A percentile compares a stretch with the other conserved stretches of the same genome.
Evolutionary conservation across 2,113 vertebrate genomes (phyloP).

Genomic region (Chaetodon trifascialis): DNA sequence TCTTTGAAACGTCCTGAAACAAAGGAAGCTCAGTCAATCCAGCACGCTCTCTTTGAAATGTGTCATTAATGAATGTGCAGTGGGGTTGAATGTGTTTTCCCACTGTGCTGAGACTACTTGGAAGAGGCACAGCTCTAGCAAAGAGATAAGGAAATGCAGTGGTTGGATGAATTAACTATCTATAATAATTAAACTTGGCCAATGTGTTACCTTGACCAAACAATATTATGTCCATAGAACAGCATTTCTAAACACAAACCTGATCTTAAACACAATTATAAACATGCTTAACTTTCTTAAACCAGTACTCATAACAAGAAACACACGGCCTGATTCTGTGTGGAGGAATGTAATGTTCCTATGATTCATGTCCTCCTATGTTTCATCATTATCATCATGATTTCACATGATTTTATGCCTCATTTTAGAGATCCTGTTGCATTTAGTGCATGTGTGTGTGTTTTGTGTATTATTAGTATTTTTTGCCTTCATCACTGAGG

Average conservation of each 20-base stretch:
- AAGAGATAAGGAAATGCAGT: background rate
- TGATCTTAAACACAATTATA: too few species aligned
- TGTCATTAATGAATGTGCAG: background rate
- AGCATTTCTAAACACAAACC: too few species aligned
- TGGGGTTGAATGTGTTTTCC: too few species aligned
- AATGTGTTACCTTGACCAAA: conserved; percentile 1
- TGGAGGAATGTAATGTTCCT: background rate
- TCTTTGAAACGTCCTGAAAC: conserved; percentile 92
- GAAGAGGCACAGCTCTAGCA: too few species aligned
- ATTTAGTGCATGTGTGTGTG: background rate
- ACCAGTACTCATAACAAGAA: background rate
- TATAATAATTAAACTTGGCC: too few species aligned
- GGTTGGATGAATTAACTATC: background rate
- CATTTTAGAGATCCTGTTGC: background rate
- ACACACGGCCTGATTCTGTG: background rate
- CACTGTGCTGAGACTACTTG: background rate
- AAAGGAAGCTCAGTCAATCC: conserved; percentile 23
- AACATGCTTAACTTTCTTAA: background rate
- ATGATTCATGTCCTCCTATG: too few species aligned
- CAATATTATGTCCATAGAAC: background rate
- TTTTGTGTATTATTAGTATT: background rate
- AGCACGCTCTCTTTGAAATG: background rate
- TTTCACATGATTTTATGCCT: background rate
- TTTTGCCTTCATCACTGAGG: conserved; percentile 70
- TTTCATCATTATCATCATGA: background rate